Evolutionary conservation across 2,888 invertebrate genomes (phyloP), one percentile per base, ranked within the genome.

Genomic region (Eupeodes latifasciatus): DNA sequence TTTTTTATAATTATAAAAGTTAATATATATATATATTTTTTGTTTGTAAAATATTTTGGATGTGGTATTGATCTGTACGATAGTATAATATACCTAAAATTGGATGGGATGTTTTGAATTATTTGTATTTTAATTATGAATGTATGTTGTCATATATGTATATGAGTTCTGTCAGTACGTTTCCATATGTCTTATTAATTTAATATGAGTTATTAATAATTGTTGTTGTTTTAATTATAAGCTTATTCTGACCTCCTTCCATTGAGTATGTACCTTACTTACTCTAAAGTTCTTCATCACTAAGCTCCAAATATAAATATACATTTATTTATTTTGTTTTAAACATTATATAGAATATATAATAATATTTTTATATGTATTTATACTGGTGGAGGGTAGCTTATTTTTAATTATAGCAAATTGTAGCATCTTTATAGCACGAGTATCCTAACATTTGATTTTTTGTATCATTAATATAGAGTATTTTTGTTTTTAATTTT

Each of bases 401-500:
- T 87, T 53, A 64, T 55, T 81, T 27, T 59, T 40, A 40, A 40
- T 40, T 51, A 66, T 81, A 84, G 81, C 84, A 75, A 78, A 78
- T 81, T 40, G 81, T 84, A 84, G 81, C 87, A 82, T 82, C 66
- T 59, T 86, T 53, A 27, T 85, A 87, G 83, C 84, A 81, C 78
- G 81, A 88, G 84, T 84, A 88, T 88, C 84, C 81, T 78, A 81
- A 88, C 81, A 84, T 81, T 83, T 81, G 47, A 49, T 83, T 81
- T 36, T 34, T 83, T 83, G 53, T 62, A 51, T 61, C 69, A 69
- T 49, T 79, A 27, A 27, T 40, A 40, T 59, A 71, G 77, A 82
- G 69, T 76, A 82, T 34, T 66, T 5, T 47, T 5, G 27, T 19
- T 49, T 16, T 34, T 53, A 7, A 71, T 34, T n/a, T 74, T 61